Evolutionary conservation across 1,140 invertebrate genomes (phyloP).

Genomic region (Sitobion miscanthi): DNA sequence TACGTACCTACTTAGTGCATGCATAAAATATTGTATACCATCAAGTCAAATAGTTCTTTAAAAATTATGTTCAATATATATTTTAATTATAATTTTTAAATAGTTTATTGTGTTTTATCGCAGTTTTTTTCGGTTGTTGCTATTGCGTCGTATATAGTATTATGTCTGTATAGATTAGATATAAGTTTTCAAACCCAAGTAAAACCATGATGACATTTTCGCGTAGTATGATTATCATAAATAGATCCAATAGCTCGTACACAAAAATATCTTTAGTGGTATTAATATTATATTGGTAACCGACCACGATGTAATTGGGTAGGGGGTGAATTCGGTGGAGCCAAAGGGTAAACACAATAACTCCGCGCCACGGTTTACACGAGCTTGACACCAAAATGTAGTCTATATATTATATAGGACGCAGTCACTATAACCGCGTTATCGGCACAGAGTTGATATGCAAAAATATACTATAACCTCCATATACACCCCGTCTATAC

Average conservation of each 20-base stretch:
- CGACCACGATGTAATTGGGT: too few relatives aligned
- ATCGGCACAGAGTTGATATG: too few relatives aligned
- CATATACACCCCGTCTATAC: too few relatives aligned
- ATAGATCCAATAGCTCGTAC: neutral
- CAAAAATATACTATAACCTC: too few relatives aligned
- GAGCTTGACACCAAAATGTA: too few relatives aligned
- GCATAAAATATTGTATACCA: neutral
- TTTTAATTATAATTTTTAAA: neutral
- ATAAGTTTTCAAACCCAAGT: neutral
- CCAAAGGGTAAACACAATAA: too few relatives aligned
- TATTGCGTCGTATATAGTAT: neutral
- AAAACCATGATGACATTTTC: neutral
- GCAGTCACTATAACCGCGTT: too few relatives aligned
- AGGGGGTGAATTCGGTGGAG: too few relatives aligned
- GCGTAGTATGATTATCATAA: neutral
- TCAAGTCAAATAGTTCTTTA: neutral
- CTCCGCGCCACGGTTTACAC: too few relatives aligned
- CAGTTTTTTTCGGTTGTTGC: neutral
- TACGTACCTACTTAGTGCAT: neutral
- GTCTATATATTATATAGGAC: too few relatives aligned
- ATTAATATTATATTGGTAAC: too few relatives aligned
- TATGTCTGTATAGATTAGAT: neutral
- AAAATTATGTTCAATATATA: neutral
- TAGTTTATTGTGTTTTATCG: neutral
- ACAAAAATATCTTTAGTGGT: neutral